Evolutionary conservation across 2,797 vertebrate species (phyloP).

Genomic region (Eulemur albifrons): DNA sequence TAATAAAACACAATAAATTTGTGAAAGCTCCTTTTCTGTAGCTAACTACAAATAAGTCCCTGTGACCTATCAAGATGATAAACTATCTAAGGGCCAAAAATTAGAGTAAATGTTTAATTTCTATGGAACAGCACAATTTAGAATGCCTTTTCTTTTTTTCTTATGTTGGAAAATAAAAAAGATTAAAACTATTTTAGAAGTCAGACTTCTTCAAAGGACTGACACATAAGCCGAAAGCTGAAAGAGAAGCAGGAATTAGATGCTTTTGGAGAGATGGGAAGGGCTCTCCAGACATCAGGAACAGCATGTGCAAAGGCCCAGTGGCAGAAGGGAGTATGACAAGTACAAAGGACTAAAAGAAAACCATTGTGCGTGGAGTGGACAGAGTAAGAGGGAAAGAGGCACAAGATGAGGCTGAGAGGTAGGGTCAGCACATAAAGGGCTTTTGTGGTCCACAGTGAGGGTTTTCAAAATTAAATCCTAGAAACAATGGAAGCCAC

Average conservation of each 20-base stretch:
- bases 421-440: neutral
- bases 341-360: neutral
- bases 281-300: neutral
- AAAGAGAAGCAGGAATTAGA: neutral
- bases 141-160: neutral
- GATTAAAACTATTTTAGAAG: constrained; percentile 44
- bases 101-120: constrained; percentile 21
- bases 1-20: neutral
- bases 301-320: neutral
- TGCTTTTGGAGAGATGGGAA: neutral
- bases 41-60: neutral
- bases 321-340: neutral
- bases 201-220: neutral
- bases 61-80: neutral
- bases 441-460: neutral
- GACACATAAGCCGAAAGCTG: neutral
- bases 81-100: constrained; percentile 24
- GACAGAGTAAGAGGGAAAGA: neutral
- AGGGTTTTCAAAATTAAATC: neutral
- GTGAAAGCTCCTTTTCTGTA: constrained; percentile 2
- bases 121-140: neutral
- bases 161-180: neutral
- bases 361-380: neutral
- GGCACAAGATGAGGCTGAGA: neutral
- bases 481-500: neutral